Conservation (phyloP, 2,888 invertebrate genomes). For the Cephus nigrinus region DNA sequence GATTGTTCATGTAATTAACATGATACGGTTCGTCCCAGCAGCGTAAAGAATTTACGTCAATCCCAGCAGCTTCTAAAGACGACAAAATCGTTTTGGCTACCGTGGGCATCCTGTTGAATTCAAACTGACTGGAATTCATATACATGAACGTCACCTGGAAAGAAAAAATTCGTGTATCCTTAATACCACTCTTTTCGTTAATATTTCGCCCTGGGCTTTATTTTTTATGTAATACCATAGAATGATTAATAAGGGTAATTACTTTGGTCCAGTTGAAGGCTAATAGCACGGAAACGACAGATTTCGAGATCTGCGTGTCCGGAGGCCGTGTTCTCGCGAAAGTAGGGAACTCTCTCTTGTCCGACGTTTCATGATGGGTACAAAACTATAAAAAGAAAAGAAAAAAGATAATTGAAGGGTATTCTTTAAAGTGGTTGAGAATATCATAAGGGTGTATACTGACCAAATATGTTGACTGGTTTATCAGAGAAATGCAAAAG, state of each 20-base stretch:
- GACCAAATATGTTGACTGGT: background rate
- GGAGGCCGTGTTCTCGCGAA: slow-evolving; percentile 93
- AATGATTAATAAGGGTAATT: slow-evolving; percentile 52
- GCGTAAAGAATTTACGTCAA: slow-evolving; percentile 74
- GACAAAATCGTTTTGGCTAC: slow-evolving; percentile 83
- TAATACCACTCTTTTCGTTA: background rate
- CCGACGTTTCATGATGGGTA: slow-evolving; percentile 88
- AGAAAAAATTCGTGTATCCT: background rate
- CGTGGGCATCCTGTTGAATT: slow-evolving; percentile 72
- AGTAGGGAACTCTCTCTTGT: slow-evolving; percentile 88
- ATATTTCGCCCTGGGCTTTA: background rate
- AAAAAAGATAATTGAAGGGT: slow-evolving; percentile 30
- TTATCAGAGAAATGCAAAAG: background rate
- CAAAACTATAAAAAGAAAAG: slow-evolving; percentile 78
- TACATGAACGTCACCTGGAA: slow-evolving; percentile 84
- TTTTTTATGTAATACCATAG: background rate
- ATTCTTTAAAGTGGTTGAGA: background rate
- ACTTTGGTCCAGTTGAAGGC: slow-evolving; percentile 93
- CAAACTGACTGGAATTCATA: slow-evolving; percentile 80
- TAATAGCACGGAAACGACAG: slow-evolving; percentile 85
- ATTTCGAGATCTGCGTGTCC: slow-evolving; percentile 93
- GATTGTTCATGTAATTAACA: slow-evolving; percentile 86
- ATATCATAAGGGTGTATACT: background rate
- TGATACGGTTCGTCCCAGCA: slow-evolving; percentile 81
- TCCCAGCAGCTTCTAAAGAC: slow-evolving; percentile 77